Percentiles rank a stretch among this genome's conserved stretches.
Conservation (phyloP, 2,888 invertebrate genomes). For the Stictocephala bisonia region DNA sequence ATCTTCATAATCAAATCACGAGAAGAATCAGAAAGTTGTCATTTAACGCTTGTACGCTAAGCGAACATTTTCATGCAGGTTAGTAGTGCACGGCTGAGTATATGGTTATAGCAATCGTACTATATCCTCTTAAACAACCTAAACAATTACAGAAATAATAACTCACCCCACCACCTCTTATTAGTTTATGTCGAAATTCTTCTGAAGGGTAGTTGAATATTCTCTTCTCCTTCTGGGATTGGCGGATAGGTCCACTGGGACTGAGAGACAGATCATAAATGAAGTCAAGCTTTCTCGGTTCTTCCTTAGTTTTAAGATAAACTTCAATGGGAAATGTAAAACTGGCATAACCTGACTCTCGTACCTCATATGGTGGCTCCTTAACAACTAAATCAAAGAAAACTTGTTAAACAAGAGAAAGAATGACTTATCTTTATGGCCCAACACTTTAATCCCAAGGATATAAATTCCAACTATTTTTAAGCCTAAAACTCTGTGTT, state of each 20-base stretch:
- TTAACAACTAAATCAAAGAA: conserved; percentile 77
- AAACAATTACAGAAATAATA: conserved; percentile 37
- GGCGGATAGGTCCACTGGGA: conserved; percentile 77
- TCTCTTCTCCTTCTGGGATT: conserved; percentile 82
- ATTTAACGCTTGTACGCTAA: too few species aligned
- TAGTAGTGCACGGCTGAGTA: too few species aligned
- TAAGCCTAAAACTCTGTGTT: too few species aligned
- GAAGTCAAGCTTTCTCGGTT: conserved; percentile 86
- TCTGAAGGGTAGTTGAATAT: conserved; percentile 88
- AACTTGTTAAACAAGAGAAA: conserved; percentile 56
- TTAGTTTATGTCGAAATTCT: conserved; percentile 87
- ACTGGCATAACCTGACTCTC: conserved; percentile 96
- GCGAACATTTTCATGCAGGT: too few species aligned
- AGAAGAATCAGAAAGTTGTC: too few species aligned
- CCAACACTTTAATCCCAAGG: background rate
- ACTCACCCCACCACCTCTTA: conserved; percentile 87
- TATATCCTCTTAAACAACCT: conserved; percentile 50
- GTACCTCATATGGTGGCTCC: conserved; percentile 89
- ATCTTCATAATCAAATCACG: too few species aligned
- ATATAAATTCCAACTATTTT: too few species aligned
- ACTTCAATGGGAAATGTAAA: conserved; percentile 92
- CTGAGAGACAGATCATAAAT: conserved; percentile 89
- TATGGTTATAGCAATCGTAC: too few species aligned
- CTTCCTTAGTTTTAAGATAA: conserved; percentile 87
- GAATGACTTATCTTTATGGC: background rate